phyloP scores from a whole-genome alignment of 2,113 vertebrate species.

The Speoplatyrhinus poulsoni region DNA sequence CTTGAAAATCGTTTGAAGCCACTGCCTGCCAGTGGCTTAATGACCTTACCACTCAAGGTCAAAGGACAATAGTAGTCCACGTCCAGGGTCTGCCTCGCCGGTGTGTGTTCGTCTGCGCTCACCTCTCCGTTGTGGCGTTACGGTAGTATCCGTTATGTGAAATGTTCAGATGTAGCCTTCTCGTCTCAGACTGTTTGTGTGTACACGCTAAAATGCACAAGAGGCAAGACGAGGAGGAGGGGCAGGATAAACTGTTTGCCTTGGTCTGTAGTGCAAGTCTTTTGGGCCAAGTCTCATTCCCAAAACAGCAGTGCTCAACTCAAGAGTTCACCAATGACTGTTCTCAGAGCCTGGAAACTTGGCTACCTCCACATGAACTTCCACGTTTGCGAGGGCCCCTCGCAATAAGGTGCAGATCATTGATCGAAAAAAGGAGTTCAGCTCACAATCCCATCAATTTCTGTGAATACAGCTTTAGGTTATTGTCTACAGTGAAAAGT shows the following conservation, averaged over 20 bases:
- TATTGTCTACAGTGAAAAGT: too few relatives aligned
- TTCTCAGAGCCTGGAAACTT: slow-evolving; percentile 1
- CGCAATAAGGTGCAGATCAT: background rate
- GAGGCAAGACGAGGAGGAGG: background rate
- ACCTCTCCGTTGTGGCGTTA: too few relatives aligned
- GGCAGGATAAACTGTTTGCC: slow-evolving; percentile 21
- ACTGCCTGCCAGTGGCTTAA: too few relatives aligned
- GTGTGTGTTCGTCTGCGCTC: too few relatives aligned
- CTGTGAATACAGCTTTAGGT: too few relatives aligned
- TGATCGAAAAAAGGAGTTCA: background rate
- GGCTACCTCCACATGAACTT: slow-evolving; percentile 3
- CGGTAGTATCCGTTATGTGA: background rate
- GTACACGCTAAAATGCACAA: slow-evolving; percentile 18
- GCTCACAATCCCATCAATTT: background rate
- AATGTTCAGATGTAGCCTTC: slow-evolving; percentile 10
- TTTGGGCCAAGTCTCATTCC: slow-evolving; percentile 39
- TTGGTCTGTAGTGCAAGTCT: slow-evolving; percentile 37
- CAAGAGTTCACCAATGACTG: slow-evolving; percentile 11
- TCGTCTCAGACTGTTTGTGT: slow-evolving; percentile 24
- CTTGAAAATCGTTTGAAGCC: too few relatives aligned
- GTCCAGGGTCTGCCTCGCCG: too few relatives aligned
- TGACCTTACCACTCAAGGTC: too few relatives aligned
- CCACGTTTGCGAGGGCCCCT: background rate
- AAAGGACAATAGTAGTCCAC: too few relatives aligned
- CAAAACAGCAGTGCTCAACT: slow-evolving; percentile 20